Evolutionary conservation across 2,797 vertebrate species (phyloP).

Genomic region (Halcyon chelicuti): DNA sequence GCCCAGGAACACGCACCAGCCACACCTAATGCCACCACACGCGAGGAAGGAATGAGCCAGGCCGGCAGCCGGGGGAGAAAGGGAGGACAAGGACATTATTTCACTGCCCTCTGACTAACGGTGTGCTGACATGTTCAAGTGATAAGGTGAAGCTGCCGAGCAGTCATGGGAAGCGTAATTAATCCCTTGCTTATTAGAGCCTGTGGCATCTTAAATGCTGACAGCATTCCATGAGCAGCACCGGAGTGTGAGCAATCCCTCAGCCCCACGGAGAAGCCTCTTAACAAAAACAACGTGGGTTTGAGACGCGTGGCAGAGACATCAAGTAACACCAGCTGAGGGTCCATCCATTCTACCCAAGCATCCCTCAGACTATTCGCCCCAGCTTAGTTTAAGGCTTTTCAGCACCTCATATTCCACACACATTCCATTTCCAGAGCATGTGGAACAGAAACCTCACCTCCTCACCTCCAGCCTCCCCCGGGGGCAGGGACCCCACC

Average conservation of each 20-base stretch:
- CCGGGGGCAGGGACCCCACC: not conserved
- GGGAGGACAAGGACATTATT: not conserved
- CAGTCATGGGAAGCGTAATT: not conserved
- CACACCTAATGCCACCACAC: not conserved
- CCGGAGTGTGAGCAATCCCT: rapidly evolving
- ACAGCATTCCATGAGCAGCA: not conserved
- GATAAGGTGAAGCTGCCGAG: not conserved
- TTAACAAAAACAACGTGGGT: rapidly evolving
- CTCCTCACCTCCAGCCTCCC: not conserved
- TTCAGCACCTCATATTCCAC: not conserved
- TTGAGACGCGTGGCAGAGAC: not conserved
- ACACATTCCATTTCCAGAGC: not conserved
- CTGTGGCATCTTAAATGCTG: not conserved
- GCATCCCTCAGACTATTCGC: not conserved
- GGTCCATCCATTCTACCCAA: not conserved
- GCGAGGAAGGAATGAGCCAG: not conserved
- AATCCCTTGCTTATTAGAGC: slow-evolving; percentile 38
- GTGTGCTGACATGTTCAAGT: not conserved
- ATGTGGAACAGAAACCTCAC: not conserved
- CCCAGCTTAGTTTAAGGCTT: not conserved
- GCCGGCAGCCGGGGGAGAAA: not conserved
- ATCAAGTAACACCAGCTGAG: not conserved
- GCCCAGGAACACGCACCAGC: not conserved
- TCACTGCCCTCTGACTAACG: not conserved
- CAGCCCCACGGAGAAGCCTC: not conserved